Conservation (phyloP, 2,888 invertebrate species). For the Microplitis manilae region DNA sequence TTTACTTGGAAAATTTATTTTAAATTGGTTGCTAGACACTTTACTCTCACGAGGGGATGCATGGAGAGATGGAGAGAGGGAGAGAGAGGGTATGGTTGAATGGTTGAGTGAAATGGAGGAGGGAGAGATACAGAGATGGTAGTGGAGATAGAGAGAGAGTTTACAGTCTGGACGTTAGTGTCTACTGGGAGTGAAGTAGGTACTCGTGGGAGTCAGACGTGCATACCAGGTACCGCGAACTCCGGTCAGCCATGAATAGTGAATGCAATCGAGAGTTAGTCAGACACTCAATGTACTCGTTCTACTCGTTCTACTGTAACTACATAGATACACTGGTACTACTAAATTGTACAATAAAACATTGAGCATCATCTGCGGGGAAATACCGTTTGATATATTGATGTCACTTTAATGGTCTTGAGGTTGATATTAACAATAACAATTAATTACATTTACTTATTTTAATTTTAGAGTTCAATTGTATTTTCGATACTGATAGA, state of each 20-base stretch:
- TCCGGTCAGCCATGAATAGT: slow-evolving; percentile 50
- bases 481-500: neutral
- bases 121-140: slow-evolving; percentile 17
- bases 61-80: neutral
- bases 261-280: slow-evolving; percentile 47
- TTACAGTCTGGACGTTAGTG: slow-evolving; percentile 34
- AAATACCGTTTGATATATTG: neutral
- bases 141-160: slow-evolving; percentile 15
- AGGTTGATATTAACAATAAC: neutral
- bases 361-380: neutral
- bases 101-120: slow-evolving; percentile 13
- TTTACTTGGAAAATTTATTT: neutral
- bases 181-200: slow-evolving; percentile 23
- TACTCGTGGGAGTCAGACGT: slow-evolving; percentile 30
- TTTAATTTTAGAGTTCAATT: neutral
- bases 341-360: neutral
- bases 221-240: slow-evolving; percentile 44
- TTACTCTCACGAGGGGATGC: slow-evolving; percentile 2
- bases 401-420: neutral
- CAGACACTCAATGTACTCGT: slow-evolving; percentile 39
- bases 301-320: slow-evolving; percentile 13
- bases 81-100: neutral
- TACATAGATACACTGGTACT: slow-evolving; percentile 19
- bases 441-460: neutral
- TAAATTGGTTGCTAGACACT: slow-evolving; percentile 16